These are phyloP conservation scores for Folsomia manolachei DNA, from an alignment of 2,888 invertebrate species.

Conservation along the genomic window DNA sequence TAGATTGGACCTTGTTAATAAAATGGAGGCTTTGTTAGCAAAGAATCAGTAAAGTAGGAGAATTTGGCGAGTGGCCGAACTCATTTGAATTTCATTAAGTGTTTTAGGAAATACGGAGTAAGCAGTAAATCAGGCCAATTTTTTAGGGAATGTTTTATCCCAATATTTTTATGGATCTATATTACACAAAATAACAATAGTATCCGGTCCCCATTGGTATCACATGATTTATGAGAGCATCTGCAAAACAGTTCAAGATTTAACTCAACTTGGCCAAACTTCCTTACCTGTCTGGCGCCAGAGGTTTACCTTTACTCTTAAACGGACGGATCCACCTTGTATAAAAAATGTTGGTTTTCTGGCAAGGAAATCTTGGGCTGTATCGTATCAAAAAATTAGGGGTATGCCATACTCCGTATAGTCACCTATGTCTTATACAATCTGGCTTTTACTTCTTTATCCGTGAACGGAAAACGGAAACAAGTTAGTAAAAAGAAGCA, in stretches of 20 bases:
- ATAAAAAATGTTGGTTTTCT: conserved; percentile 9
- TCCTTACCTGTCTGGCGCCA: conserved; percentile 19
- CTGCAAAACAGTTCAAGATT: neutral
- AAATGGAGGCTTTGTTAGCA: too few relatives aligned
- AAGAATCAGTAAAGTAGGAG: too few relatives aligned
- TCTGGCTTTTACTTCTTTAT: too few relatives aligned
- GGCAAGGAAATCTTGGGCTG: neutral
- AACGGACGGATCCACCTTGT: conserved; percentile 4
- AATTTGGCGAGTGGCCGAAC: too few relatives aligned
- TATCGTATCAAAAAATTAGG: conserved; percentile 16
- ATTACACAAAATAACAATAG: neutral
- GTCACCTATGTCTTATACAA: too few relatives aligned
- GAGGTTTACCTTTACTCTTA: neutral
- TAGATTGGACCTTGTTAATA: too few relatives aligned
- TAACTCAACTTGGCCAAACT: neutral
- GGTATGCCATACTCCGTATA: too few relatives aligned
- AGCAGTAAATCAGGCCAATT: neutral
- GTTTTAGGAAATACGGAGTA: neutral
- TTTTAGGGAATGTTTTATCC: too few relatives aligned
- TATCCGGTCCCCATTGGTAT: neutral
- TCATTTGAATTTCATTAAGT: neutral
- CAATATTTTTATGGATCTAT: neutral
- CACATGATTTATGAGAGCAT: neutral
- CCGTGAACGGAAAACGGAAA: neutral
- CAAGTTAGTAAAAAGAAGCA: neutral